A percentile compares a stretch with the other conserved stretches of the same genome.
These are phyloP conservation scores for Xanthorhoe spadicearia DNA, from an alignment of 2,888 invertebrate genomes.

Conservation along the genomic window DNA sequence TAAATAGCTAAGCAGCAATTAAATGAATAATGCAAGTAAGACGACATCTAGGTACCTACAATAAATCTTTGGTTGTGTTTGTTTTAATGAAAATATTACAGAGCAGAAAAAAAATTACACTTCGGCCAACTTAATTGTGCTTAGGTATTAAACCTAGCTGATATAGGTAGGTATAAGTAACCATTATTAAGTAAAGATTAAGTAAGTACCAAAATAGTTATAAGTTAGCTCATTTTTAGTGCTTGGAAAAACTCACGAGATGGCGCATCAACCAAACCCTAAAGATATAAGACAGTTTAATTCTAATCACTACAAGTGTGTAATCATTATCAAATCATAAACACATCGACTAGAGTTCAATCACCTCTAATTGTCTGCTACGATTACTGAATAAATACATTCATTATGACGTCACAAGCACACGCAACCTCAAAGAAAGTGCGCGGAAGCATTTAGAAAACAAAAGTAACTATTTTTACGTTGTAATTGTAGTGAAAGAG, in stretches of 20 bases:
- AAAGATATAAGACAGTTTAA: background rate
- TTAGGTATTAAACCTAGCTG: too few relatives aligned
- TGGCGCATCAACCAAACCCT: too few relatives aligned
- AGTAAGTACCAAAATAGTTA: too few relatives aligned
- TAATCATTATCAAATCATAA: constrained; percentile 1
- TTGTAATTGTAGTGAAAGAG: constrained; percentile 77
- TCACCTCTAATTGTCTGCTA: constrained; percentile 2
- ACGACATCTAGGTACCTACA: constrained; percentile 1
- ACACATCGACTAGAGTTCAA: constrained; percentile 14
- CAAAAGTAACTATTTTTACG: constrained; percentile 74
- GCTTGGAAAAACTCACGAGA: too few relatives aligned
- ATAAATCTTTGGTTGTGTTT: too few relatives aligned
- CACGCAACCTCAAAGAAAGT: constrained; percentile 57
- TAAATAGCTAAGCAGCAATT: constrained; percentile 15
- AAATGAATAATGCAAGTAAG: constrained; percentile 19
- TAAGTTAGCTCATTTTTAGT: too few relatives aligned
- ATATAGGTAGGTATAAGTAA: too few relatives aligned
- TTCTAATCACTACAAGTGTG: background rate
- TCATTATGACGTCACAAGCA: constrained; percentile 30
- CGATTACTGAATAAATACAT: constrained; percentile 12
- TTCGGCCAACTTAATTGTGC: too few relatives aligned
- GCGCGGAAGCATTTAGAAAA: constrained; percentile 76
- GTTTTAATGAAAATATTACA: too few relatives aligned
- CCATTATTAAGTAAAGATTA: too few relatives aligned
- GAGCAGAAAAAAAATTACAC: too few relatives aligned